These are phyloP conservation scores for Ciconia maguari DNA, from an alignment of 2,113 vertebrate species.

Conservation along the genomic window DNA sequence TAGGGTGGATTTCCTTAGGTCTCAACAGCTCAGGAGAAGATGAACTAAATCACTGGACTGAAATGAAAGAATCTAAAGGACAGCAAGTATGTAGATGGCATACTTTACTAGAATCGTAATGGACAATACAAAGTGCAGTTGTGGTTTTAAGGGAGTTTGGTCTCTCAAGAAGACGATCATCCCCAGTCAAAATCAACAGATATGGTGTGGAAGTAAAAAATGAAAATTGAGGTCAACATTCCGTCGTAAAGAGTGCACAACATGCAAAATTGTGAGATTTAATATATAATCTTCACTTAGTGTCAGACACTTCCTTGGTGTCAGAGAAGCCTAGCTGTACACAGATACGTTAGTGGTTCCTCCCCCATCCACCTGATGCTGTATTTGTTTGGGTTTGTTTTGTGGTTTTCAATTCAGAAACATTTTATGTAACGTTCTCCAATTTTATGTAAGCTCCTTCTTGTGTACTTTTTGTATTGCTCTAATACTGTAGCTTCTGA, in stretches of 20 bases:
- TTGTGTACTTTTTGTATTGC: slow-evolving; percentile 47
- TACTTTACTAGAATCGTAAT: slow-evolving; percentile 89
- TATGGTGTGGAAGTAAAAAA: slow-evolving; percentile 24
- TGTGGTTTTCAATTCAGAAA: slow-evolving; percentile 41
- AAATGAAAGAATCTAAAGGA: slow-evolving; percentile 97
- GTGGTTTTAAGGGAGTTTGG: neutral
- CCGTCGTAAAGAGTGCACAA: slow-evolving; percentile 43
- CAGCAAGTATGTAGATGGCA: slow-evolving; percentile 98
- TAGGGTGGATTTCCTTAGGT: slow-evolving; percentile 97
- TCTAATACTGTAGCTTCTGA: slow-evolving; percentile 51
- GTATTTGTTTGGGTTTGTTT: slow-evolving; percentile 54
- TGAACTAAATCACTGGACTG: slow-evolving; percentile 94
- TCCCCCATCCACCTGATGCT: slow-evolving; percentile 24
- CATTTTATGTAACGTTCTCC: slow-evolving; percentile 36
- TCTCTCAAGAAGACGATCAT: neutral
- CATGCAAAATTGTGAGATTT: neutral
- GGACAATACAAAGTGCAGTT: neutral
- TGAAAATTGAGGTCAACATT: slow-evolving; percentile 13
- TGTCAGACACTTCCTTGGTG: slow-evolving; percentile 2
- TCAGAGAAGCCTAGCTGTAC: slow-evolving; percentile 32
- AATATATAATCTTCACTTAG: neutral
- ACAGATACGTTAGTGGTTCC: neutral
- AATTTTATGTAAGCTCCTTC: slow-evolving; percentile 14
- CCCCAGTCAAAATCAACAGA: neutral
- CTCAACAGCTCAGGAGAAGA: slow-evolving; percentile 98